Percentiles rank a stretch among this genome's conserved stretches.
These are phyloP conservation scores for Conchocele bisecta DNA, from an alignment of 2,888 invertebrate species.

Conservation along the genomic window DNA sequence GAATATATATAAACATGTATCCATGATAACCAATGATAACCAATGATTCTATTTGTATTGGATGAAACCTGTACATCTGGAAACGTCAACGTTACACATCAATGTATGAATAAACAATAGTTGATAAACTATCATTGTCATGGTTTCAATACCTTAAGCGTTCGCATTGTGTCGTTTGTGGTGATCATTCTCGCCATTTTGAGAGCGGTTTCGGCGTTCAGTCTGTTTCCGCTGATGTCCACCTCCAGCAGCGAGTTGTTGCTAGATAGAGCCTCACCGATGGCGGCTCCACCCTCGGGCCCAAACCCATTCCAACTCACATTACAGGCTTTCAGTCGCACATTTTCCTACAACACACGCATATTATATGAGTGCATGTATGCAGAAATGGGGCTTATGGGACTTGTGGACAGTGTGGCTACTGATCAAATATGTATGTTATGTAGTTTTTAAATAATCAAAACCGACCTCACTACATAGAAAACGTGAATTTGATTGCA, in stretches of 20 bases:
- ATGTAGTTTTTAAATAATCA: not conserved
- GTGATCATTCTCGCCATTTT: constrained; percentile 77
- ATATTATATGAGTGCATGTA: too few relatives aligned
- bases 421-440: too few relatives aligned
- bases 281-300: constrained; percentile 77
- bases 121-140: too few relatives aligned
- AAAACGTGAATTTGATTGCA: not conserved
- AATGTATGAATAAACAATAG: too few relatives aligned
- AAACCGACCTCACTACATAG: not conserved
- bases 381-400: too few relatives aligned
- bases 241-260: constrained; percentile 79
- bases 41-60: too few relatives aligned
- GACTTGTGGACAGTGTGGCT: too few relatives aligned
- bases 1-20: too few relatives aligned
- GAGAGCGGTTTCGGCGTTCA: constrained; percentile 73
- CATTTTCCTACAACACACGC: constrained; percentile 79
- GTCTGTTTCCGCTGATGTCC: constrained; percentile 80
- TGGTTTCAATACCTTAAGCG: constrained; percentile 68
- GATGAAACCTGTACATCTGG: too few relatives aligned
- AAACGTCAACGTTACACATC: too few relatives aligned
- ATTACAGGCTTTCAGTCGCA: constrained; percentile 78
- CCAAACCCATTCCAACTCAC: constrained; percentile 82
- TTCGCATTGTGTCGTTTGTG: constrained; percentile 76
- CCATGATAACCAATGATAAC: too few relatives aligned
- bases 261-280: constrained; percentile 78